These are phyloP conservation scores for Pherbina coryleti DNA, from an alignment of 2,888 invertebrate genomes.

Conservation along the genomic window DNA sequence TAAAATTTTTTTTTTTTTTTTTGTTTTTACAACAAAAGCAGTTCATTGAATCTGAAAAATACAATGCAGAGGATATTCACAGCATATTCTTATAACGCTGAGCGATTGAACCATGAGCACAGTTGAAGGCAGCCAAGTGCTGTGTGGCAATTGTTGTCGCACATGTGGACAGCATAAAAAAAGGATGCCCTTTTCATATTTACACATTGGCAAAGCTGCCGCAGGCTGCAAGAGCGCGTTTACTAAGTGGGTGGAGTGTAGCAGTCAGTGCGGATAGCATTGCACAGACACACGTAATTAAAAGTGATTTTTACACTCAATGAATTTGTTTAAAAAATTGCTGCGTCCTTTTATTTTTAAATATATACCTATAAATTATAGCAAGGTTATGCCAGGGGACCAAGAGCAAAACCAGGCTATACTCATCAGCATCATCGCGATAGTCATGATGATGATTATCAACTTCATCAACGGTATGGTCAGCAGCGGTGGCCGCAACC, in stretches of 20 bases:
- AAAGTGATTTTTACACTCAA: conserved; percentile 57
- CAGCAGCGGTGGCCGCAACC: no score
- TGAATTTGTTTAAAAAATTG: conserved; percentile 60
- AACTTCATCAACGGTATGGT: no score
- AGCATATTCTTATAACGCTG: neutral
- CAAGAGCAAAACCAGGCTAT: neutral
- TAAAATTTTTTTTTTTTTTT: neutral
- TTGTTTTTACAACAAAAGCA: neutral
- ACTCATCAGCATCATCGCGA: neutral
- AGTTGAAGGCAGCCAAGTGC: no score
- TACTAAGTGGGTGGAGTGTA: neutral
- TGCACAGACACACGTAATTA: conserved; percentile 19
- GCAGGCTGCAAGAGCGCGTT: neutral
- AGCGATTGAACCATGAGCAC: no score
- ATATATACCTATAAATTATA: neutral
- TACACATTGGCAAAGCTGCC: conserved; percentile 16
- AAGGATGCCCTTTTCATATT: neutral
- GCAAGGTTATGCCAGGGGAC: neutral
- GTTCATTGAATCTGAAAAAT: conserved; percentile 10
- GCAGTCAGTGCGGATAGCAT: neutral
- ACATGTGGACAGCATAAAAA: neutral
- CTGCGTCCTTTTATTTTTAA: conserved; percentile 41
- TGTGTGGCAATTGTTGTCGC: neutral
- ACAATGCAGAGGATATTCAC: conserved; percentile 17
- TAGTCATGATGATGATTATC: neutral